phyloP scores from a whole-genome alignment of 2,888 invertebrate species.

The Belgica antarctica region DNA sequence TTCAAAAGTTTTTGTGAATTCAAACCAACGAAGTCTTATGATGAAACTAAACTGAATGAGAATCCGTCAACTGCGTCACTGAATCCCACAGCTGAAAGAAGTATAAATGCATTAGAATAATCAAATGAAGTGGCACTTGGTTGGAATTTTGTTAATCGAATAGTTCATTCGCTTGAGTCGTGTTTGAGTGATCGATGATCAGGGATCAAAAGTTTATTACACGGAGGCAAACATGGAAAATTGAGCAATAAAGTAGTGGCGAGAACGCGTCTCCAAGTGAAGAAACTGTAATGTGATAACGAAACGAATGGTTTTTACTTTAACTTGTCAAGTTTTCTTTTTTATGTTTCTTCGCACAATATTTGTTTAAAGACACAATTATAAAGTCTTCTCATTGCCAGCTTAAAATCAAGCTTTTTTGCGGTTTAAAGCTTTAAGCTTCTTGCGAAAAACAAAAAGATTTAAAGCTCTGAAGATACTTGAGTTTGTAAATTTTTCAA shows the following conservation, averaged over 20 bases:
- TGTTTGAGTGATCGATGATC: not conserved
- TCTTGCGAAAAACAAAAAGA: no score
- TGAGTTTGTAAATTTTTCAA: no score
- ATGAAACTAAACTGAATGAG: no score
- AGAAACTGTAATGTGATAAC: slow-evolving; percentile 1
- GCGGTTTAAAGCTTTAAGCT: no score
- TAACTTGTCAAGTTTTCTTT: no score
- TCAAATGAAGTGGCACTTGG: not conserved
- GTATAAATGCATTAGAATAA: not conserved
- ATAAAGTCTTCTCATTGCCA: no score
- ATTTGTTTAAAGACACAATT: no score
- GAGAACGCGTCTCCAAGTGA: not conserved
- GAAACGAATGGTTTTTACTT: not conserved
- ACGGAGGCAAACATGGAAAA: not conserved
- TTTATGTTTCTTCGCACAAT: no score
- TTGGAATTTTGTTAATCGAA: not conserved
- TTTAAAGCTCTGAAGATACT: no score
- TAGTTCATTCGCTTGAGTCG: not conserved
- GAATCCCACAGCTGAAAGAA: no score
- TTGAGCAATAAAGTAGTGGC: not conserved
- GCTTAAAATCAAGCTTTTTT: no score
- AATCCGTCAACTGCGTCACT: not conserved
- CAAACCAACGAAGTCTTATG: slow-evolving; percentile 11
- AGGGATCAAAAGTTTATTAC: not conserved
- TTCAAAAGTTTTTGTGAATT: slow-evolving; percentile 9